These are phyloP conservation scores for Salticus scenicus DNA, from an alignment of 2,888 invertebrate genomes.

Conservation along the genomic window DNA sequence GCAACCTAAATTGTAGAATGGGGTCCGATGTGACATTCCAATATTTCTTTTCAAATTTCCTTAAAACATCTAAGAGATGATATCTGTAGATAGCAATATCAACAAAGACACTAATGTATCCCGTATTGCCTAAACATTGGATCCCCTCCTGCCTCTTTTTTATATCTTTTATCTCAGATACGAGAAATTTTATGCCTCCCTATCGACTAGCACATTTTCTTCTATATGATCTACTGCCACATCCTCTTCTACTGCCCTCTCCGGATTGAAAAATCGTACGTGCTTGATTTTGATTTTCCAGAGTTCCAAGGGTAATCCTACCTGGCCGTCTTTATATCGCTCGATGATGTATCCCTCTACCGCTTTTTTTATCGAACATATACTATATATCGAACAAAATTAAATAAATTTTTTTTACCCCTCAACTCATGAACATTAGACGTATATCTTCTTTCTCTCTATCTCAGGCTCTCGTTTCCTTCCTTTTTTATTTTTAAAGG, in stretches of 20 bases:
- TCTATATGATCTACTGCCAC: background rate
- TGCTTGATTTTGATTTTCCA: conserved; percentile 9
- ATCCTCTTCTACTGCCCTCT: background rate
- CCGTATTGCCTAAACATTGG: too few species aligned
- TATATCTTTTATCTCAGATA: too few species aligned
- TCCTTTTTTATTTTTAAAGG: background rate
- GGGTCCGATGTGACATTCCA: too few species aligned
- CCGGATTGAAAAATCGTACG: conserved; percentile 13
- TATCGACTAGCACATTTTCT: background rate
- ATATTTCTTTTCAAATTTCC: too few species aligned
- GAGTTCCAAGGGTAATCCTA: background rate
- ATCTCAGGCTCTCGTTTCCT: too few species aligned
- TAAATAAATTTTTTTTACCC: conserved; percentile 15
- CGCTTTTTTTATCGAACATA: background rate
- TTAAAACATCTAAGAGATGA: too few species aligned
- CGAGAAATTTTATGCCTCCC: background rate
- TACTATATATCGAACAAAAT: conserved; percentile 13
- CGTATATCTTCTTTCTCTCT: background rate
- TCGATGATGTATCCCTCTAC: background rate
- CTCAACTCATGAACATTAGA: conserved; percentile 1
- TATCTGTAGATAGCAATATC: too few species aligned
- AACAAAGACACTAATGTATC: too few species aligned
- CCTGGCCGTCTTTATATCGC: conserved; percentile 13
- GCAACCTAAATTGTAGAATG: too few species aligned
- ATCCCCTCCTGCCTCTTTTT: too few species aligned